Conservation (phyloP, 1,140 invertebrate species). For the Sarcophaga peregrina region DNA sequence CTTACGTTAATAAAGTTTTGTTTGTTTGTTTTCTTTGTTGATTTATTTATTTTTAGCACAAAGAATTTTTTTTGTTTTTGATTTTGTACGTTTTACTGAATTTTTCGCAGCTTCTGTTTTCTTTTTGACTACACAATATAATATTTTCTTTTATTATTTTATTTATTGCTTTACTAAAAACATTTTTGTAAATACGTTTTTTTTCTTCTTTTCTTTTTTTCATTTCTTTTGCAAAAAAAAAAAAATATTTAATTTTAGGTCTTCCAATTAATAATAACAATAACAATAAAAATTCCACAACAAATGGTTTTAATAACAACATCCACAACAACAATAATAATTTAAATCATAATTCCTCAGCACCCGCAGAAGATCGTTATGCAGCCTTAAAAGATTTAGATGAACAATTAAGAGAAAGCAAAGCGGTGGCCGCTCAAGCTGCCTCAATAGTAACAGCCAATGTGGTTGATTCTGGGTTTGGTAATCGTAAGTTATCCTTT, state of each 20-base stretch:
- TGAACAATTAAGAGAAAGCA: conserved; percentile 65
- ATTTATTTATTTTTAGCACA: not conserved
- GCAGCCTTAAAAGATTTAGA: conserved; percentile 86
- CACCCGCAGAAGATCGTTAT: conserved; percentile 80
- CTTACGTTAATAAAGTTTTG: too few species aligned
- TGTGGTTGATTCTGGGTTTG: conserved; percentile 53
- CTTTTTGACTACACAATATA: conserved; percentile 29
- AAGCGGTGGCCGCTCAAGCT: conserved; percentile 55
- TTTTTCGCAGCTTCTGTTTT: not conserved
- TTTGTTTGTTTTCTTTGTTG: too few species aligned
- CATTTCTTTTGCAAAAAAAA: too few species aligned
- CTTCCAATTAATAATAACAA: conserved; percentile 63
- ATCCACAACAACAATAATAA: conserved; percentile 46
- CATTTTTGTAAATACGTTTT: conserved; percentile 9
- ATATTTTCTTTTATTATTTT: conserved; percentile 6
- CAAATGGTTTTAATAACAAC: conserved; percentile 55
- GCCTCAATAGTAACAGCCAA: conserved; percentile 49
- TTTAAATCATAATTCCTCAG: conserved; percentile 50
- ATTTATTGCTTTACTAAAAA: conserved; percentile 5
- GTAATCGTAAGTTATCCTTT: conserved; percentile 44
- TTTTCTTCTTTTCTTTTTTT: conserved; percentile 11
- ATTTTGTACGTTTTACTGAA: not conserved
- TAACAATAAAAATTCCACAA: conserved; percentile 51
- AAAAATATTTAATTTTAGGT: conserved; percentile 49
- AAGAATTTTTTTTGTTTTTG: not conserved